Evolutionary conservation across 2,113 vertebrate genomes (phyloP), one percentile per base, ranked within the genome.

Genomic region (Pristiophorus japonicus): DNA sequence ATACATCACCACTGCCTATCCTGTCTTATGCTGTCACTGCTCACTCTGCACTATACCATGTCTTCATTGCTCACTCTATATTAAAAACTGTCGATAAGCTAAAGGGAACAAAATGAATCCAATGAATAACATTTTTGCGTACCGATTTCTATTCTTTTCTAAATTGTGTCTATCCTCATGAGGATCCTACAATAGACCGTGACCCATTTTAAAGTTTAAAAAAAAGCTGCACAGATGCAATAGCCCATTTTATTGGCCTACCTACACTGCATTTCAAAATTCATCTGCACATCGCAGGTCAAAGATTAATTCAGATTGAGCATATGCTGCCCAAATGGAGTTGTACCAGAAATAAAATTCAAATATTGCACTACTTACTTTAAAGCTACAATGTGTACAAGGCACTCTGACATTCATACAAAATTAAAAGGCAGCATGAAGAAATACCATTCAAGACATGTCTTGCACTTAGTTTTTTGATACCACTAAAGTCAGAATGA

Each of bases 131-230:
- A 20, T 92, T n/a, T n/a, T 92, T 63, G 38, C 20, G 4, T 6
- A 63, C 34, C 20, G 34, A 63, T 63, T 92, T 62, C 59, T 65
- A 63, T 92, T 38, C 34, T 92, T 63, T n/a, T 63, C 62, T n/a
- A 92, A 92, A 92, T 92, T 92, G 93, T 51, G 93, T 38, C 93
- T 70, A 47, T 67, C 93, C 93, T 70, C 93, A 70, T 14, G 93
- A 94, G 93, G 27, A 67, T 67, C 93, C 66, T 51, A 67, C 93
- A 94, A 94, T 94, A 94, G 93, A 94, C 66, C 66, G 30, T 94
- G 93, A 94, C 93, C 93, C 42, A 94, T 94, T 94, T 94, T 94
- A 34, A 73, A 94, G 66, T 94, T 90, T 73, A 47, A 70, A 70
- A 92, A 93, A 70, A 34, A 4, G 11, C 42, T 51, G 10, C 93